Conservation (phyloP, 2,797 vertebrate genomes). For the Chelidonichthys spinosus region DNA sequence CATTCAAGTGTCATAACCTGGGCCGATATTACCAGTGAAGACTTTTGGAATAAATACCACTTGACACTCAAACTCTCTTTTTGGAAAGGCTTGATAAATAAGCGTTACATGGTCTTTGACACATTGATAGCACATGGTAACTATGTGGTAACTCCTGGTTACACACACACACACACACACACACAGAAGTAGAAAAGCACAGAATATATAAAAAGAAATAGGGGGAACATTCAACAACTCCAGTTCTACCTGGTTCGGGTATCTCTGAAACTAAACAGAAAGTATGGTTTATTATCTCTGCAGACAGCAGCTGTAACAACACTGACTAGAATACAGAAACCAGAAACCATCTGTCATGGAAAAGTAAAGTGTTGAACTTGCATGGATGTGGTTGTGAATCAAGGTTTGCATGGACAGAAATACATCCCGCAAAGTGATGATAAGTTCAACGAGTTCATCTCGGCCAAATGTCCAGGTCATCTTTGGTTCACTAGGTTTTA, state of each 20-base stretch:
- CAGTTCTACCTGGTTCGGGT: neutral
- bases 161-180: neutral
- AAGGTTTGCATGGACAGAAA: neutral
- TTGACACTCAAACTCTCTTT: neutral
- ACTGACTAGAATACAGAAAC: neutral
- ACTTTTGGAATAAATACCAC: neutral
- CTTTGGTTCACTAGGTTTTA: neutral
- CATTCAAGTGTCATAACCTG: neutral
- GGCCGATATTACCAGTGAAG: neutral
- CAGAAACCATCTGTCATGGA: neutral
- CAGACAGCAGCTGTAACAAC: neutral
- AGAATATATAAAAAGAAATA: neutral
- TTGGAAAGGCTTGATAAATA: neutral
- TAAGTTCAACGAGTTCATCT: neutral
- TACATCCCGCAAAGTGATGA: too few species aligned
- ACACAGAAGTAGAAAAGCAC: neutral
- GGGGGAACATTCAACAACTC: too few species aligned
- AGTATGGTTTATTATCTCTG: neutral
- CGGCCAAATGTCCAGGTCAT: neutral
- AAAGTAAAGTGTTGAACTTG: neutral
- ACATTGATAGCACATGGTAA: neutral
- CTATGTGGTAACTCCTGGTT: neutral
- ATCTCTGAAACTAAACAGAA: slow-evolving; percentile 4
- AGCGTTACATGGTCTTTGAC: slow-evolving; percentile 1
- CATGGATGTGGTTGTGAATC: neutral